Percentiles rank a stretch among this genome's conserved stretches.
Conservation (phyloP, 53 echinoderm and acorn worm species). For the Patiria pectinifera region DNA sequence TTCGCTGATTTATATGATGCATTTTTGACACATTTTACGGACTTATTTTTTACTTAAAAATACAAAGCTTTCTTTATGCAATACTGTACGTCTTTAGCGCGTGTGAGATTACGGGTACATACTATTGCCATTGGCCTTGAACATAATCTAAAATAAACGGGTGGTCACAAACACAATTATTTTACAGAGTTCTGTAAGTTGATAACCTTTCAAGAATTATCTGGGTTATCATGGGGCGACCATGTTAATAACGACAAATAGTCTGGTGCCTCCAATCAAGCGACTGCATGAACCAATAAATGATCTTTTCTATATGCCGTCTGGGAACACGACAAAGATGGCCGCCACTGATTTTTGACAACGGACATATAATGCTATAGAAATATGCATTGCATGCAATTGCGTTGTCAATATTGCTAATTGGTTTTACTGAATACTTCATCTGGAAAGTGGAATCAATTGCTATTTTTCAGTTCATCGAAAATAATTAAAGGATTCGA, state of each 20-base stretch:
- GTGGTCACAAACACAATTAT: background rate
- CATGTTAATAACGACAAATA: background rate
- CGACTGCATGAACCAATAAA: background rate
- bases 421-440: background rate
- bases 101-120: background rate
- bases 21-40: background rate
- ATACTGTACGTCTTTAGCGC: background rate
- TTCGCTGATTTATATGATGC: background rate
- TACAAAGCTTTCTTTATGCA: background rate
- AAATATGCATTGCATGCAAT: conserved; percentile 43
- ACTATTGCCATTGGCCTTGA: background rate
- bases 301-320: background rate
- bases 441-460: background rate
- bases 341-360: background rate
- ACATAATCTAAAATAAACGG: background rate
- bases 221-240: no score
- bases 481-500: background rate
- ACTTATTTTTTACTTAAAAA: background rate
- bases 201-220: no score
- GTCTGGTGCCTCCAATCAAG: background rate
- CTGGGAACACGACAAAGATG: conserved; percentile 18
- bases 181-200: no score
- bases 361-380: conserved; percentile 16
- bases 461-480: conserved; percentile 24
- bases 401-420: conserved; percentile 34